Evolutionary conservation across 1,140 invertebrate species (phyloP).

Genomic region (Lasioglossum baleicum): DNA sequence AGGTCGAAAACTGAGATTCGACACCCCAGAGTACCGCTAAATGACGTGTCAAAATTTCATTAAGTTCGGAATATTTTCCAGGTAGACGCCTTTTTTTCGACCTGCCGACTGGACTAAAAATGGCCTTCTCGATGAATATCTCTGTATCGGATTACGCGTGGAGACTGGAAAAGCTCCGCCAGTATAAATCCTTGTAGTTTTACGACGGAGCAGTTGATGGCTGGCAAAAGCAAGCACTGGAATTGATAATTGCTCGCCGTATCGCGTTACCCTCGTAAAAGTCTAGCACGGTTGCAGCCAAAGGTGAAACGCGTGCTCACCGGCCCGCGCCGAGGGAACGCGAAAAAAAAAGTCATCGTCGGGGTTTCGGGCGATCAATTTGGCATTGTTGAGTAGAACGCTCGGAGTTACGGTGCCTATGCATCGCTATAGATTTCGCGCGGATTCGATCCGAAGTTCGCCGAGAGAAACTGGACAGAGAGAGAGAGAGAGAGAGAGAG

Average conservation of each 20-base stretch:
- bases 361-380: slow-evolving; percentile 30
- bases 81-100: too few relatives aligned
- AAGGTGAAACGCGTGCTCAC: not conserved
- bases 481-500: not conserved
- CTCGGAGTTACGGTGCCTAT: slow-evolving; percentile 46
- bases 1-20: too few relatives aligned
- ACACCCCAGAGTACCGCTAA: too few relatives aligned
- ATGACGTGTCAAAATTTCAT: too few relatives aligned
- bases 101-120: too few relatives aligned
- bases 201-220: not conserved
- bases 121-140: too few relatives aligned
- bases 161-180: not conserved
- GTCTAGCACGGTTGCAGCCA: not conserved
- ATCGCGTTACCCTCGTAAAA: slow-evolving; percentile 7
- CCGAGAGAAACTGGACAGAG: not conserved
- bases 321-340: not conserved
- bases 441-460: slow-evolving; percentile 52
- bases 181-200: not conserved
- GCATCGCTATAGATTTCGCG: slow-evolving; percentile 40
- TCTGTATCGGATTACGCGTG: too few relatives aligned
- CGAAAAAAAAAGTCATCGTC: slow-evolving; percentile 19
- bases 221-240: not conserved
- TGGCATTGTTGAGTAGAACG: slow-evolving; percentile 48
- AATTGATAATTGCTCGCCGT: slow-evolving; percentile 24
- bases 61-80: too few relatives aligned